phyloP scores from a whole-genome alignment of 1,140 invertebrate genomes.

The Drosophila obscura region DNA sequence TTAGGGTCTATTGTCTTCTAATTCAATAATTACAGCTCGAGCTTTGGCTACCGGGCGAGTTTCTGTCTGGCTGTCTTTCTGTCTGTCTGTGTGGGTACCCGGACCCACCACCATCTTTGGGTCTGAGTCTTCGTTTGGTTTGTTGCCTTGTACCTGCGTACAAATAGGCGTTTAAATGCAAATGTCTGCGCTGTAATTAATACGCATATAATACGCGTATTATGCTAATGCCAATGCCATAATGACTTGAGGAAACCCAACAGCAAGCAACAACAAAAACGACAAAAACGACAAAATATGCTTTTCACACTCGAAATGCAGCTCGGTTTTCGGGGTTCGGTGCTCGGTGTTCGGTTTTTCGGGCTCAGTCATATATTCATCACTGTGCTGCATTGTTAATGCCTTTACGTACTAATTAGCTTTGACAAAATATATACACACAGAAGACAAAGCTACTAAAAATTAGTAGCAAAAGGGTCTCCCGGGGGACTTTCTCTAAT shows the following conservation, averaged over 20 bases:
- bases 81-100: too few species aligned
- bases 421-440: constrained; percentile 73
- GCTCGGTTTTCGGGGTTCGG: constrained; percentile 19
- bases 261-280: constrained; percentile 18
- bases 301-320: constrained; percentile 69
- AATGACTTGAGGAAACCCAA: constrained; percentile 60
- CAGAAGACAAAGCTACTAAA: constrained; percentile 66
- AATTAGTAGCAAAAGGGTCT: constrained; percentile 59
- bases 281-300: constrained; percentile 55
- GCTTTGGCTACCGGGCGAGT: constrained; percentile 62
- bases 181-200: constrained; percentile 80
- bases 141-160: constrained; percentile 31
- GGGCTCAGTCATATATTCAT: constrained; percentile 67
- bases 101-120: constrained; percentile 40
- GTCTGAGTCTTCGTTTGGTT: constrained; percentile 7
- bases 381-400: constrained; percentile 72
- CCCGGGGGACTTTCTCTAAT: constrained; percentile 69
- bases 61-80: constrained; percentile 1
- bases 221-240: constrained; percentile 75
- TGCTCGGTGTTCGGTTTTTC: neutral
- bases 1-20: constrained; percentile 70
- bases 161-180: constrained; percentile 82
- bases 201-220: constrained; percentile 82
- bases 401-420: constrained; percentile 78
- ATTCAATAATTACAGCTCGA: constrained; percentile 76